Evolutionary conservation across 2,797 vertebrate genomes (phyloP).

Genomic region (Onychomys arenicola): DNA sequence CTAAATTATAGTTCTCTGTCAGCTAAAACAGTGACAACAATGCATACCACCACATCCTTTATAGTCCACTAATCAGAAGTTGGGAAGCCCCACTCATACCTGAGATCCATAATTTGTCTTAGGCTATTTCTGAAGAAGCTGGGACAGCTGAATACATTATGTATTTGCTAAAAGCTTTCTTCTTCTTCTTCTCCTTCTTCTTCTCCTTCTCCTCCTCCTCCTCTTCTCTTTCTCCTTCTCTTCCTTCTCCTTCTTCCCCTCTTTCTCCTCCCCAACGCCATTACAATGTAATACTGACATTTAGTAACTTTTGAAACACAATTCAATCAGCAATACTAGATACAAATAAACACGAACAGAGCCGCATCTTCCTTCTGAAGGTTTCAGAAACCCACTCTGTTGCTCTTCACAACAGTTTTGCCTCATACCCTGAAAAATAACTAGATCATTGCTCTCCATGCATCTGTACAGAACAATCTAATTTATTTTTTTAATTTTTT

Average conservation of each 20-base stretch:
- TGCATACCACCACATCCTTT: not conserved
- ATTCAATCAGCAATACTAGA: not conserved
- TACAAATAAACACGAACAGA: not conserved
- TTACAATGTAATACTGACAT: not conserved
- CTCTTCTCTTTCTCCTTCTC: too few relatives aligned
- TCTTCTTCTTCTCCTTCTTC: not conserved
- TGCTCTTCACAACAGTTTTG: conserved; percentile 7
- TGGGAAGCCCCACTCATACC: not conserved
- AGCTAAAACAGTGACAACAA: not conserved
- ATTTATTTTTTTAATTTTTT: too few relatives aligned
- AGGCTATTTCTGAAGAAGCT: not conserved
- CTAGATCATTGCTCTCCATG: not conserved
- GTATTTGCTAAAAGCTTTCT: not conserved
- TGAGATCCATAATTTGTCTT: conserved; percentile 11
- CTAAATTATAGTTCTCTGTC: not conserved
- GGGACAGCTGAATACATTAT: not conserved
- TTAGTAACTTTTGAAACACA: conserved; percentile 35
- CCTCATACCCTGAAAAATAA: conserved; percentile 52
- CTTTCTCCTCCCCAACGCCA: too few relatives aligned
- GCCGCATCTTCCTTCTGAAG: not conserved
- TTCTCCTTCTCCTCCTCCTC: too few relatives aligned
- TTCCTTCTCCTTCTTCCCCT: too few relatives aligned
- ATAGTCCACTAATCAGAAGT: not conserved
- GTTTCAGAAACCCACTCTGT: not conserved
- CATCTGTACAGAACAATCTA: conserved; percentile 65